phyloP scores from a whole-genome alignment of 2,888 invertebrate genomes.

The Dolichomitus sp. region DNA sequence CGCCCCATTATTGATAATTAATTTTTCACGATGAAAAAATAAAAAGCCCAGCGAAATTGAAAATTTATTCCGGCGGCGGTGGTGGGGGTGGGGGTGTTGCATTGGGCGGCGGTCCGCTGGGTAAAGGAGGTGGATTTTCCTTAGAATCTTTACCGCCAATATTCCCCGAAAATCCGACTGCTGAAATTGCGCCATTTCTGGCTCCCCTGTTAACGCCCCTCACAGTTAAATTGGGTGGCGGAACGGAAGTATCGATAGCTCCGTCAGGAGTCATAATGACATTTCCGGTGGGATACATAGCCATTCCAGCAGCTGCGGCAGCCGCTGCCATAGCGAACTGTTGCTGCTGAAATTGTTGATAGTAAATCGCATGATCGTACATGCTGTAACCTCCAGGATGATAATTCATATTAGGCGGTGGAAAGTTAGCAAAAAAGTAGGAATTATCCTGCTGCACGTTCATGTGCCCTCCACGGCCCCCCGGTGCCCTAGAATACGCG shows the following conservation, averaged over 20 bases:
- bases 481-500: conserved; percentile 51
- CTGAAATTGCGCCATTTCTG: conserved; percentile 53
- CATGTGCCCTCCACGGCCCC: conserved; percentile 72
- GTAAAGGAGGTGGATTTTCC: conserved; percentile 86
- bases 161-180: conserved; percentile 33
- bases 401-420: conserved; percentile 74
- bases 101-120: conserved; percentile 89
- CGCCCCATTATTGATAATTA: background rate
- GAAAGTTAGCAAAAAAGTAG: conserved; percentile 78
- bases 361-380: conserved; percentile 80
- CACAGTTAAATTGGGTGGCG: conserved; percentile 77
- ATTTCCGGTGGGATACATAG: conserved; percentile 79
- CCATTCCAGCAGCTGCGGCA: conserved; percentile 50
- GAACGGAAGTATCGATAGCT: conserved; percentile 82
- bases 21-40: conserved; percentile 6
- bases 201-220: conserved; percentile 30
- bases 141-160: background rate
- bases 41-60: conserved; percentile 9
- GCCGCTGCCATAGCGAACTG: conserved; percentile 64
- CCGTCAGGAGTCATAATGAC: conserved; percentile 81
- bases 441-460: conserved; percentile 69
- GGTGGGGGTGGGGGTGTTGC: conserved; percentile 89
- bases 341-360: conserved; percentile 76
- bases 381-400: conserved; percentile 72
- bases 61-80: conserved; percentile 79